Conservation (phyloP, 2,888 invertebrate genomes). For the Chymomyza procnemis region DNA sequence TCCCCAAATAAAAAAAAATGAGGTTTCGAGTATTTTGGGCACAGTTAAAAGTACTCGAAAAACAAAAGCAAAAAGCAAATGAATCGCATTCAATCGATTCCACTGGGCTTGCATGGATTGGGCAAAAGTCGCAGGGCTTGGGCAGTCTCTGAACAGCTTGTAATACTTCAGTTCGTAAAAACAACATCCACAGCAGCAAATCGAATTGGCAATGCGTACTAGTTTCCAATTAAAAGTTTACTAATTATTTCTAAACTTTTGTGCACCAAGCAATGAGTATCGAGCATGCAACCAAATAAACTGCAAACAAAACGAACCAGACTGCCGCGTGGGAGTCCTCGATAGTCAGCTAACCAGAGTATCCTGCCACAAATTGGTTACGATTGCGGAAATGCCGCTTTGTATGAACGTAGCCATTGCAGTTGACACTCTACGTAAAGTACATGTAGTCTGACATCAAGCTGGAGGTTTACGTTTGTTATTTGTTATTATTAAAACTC, state of each 20-base stretch:
- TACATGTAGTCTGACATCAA: background rate
- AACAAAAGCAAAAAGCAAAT: slow-evolving; percentile 65
- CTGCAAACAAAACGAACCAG: background rate
- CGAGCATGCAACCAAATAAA: slow-evolving; percentile 53
- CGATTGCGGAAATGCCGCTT: slow-evolving; percentile 35
- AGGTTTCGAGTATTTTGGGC: slow-evolving; percentile 45
- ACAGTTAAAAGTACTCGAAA: slow-evolving; percentile 59
- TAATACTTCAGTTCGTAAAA: background rate
- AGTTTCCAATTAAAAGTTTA: slow-evolving; percentile 71
- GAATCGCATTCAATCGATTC: slow-evolving; percentile 56
- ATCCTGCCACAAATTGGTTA: slow-evolving; percentile 44
- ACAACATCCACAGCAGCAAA: slow-evolving; percentile 30
- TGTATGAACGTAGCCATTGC: background rate
- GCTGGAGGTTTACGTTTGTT: background rate
- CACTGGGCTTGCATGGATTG: background rate
- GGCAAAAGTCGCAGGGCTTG: background rate
- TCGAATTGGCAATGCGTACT: slow-evolving; percentile 69
- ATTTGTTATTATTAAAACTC: background rate
- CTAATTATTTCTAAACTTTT: slow-evolving; percentile 72
- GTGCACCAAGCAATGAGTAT: slow-evolving; percentile 66
- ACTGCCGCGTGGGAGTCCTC: background rate
- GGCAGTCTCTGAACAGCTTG: background rate
- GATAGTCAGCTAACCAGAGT: slow-evolving; percentile 12
- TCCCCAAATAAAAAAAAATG: slow-evolving; percentile 53
- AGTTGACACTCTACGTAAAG: background rate